Evolutionary conservation across 2,888 invertebrate genomes (phyloP).

Genomic region (Dromius quadrimaculatus): DNA sequence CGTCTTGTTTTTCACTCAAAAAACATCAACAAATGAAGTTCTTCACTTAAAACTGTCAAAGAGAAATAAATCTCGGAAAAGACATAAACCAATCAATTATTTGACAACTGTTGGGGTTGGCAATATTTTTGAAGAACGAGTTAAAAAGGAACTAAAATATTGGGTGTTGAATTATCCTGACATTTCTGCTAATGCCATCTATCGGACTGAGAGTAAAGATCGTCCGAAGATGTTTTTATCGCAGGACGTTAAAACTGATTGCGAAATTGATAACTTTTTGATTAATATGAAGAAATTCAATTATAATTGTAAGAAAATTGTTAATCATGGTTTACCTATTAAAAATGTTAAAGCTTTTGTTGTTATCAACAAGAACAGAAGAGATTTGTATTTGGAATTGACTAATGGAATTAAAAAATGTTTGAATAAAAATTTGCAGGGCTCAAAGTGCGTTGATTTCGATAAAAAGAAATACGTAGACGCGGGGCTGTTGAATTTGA

Average conservation of each 20-base stretch:
- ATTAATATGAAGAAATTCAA: background rate
- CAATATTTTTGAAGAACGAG: background rate
- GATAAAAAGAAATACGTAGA: slow-evolving; percentile 1
- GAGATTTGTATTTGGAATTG: background rate
- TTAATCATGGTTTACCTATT: background rate
- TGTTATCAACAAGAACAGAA: slow-evolving; percentile 3
- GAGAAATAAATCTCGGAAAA: background rate
- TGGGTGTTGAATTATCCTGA: background rate
- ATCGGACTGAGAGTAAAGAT: background rate
- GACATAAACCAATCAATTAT: background rate
- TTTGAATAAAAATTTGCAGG: background rate
- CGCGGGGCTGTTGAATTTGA: background rate
- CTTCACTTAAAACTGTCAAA: background rate
- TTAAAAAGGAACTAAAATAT: background rate
- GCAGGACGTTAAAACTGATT: background rate
- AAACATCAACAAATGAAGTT: background rate
- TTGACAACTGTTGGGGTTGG: background rate
- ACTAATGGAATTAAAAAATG: background rate
- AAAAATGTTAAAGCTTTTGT: background rate
- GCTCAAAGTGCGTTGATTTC: background rate
- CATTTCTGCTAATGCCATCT: background rate
- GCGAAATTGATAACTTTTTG: slow-evolving; percentile 15
- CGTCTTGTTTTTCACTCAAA: background rate
- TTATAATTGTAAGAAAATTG: background rate
- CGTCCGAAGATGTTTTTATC: slow-evolving; percentile 8